Conservation (phyloP, 2,113 vertebrate species). For the Mola mola region DNA sequence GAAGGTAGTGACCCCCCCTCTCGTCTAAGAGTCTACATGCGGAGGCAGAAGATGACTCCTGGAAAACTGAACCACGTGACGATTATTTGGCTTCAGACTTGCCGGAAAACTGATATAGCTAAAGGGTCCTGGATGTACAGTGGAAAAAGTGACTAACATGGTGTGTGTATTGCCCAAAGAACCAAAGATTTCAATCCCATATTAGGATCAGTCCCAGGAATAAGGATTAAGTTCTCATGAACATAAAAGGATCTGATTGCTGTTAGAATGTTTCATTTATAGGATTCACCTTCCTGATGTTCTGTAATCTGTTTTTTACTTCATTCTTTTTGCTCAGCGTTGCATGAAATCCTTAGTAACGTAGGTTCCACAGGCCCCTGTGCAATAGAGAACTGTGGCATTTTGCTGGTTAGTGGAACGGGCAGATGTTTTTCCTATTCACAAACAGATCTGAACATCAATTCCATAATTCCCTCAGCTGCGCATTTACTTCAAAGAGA, state of each 20-base stretch:
- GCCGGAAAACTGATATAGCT: constrained; percentile 43
- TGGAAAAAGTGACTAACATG: constrained; percentile 55
- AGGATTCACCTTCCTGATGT: constrained; percentile 8
- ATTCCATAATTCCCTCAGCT: constrained; percentile 20
- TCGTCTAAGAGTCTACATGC: constrained; percentile 1
- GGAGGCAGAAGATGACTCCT: constrained; percentile 4
- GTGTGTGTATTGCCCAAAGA: constrained; percentile 8
- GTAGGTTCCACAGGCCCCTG: constrained; percentile 16
- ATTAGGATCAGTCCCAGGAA: constrained; percentile 31
- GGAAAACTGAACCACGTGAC: constrained; percentile 44
- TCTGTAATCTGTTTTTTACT: background rate
- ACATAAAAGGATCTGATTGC: constrained; percentile 1
- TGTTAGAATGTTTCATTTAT: constrained; percentile 11
- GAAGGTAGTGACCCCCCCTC: constrained; percentile 4
- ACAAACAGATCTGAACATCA: constrained; percentile 30
- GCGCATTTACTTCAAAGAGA: constrained; percentile 18
- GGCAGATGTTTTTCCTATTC: constrained; percentile 31
- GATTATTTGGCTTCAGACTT: constrained; percentile 28
- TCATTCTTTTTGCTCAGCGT: no score
- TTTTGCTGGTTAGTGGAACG: constrained; percentile 1
- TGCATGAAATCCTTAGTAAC: background rate
- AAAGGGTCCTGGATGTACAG: constrained; percentile 26
- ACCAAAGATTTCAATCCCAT: constrained; percentile 26
- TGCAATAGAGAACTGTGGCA: background rate
- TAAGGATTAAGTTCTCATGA: constrained; percentile 17